Base-by-base conservation (phyloP, 92 coral and sea anemone genomes). In the Pocillopora meandrina region DNA sequence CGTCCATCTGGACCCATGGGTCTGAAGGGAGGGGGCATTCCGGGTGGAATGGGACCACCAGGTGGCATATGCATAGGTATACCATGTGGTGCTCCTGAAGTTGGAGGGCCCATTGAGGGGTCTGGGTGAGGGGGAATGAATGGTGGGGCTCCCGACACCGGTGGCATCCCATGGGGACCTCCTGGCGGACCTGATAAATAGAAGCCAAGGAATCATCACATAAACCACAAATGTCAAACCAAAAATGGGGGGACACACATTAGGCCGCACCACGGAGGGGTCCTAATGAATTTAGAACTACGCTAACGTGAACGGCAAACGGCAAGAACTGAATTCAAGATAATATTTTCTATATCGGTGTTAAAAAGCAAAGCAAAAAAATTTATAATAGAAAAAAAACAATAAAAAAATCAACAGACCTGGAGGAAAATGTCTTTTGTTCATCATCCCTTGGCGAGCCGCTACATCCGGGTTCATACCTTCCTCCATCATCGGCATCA, bases 121-220 rank as follows among this genome's bases (percentile, higher is more conserved):
- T 94, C 99, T 10, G 96, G 89, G 31, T 91, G 93, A 18, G 98
- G 95, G 67, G 95, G 95, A 73, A 90, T 87, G 81, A 93, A 88
- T 65, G 91, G 95, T 18, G 99, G 98, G 12, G 98, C 98, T 77
- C 93, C 95, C 26, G 98, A 95, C 21, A 88, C 92, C 82, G 98
- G 93, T n/a, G 95, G 95, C 88, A 92, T 90, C 34, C 94, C 98
- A 19, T 94, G 95, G 1, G 95, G 96, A 34, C 91, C 87, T 66
- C 90, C 89, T 68, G 90, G 95, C 16, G 87, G 85, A 61, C 95
- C 95, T 92, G 88, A 23, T 6, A 31, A 35, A 36, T 18, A 73
- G 55, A 35, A 26, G 15, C 23, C 76, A 13, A 23, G 18, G 77
- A 47, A 12, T 42, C 77, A 72, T 42, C 35, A 36, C 31, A 26